Evolutionary conservation across 2,888 invertebrate genomes (phyloP).

Genomic region (Drosophila cracens): DNA sequence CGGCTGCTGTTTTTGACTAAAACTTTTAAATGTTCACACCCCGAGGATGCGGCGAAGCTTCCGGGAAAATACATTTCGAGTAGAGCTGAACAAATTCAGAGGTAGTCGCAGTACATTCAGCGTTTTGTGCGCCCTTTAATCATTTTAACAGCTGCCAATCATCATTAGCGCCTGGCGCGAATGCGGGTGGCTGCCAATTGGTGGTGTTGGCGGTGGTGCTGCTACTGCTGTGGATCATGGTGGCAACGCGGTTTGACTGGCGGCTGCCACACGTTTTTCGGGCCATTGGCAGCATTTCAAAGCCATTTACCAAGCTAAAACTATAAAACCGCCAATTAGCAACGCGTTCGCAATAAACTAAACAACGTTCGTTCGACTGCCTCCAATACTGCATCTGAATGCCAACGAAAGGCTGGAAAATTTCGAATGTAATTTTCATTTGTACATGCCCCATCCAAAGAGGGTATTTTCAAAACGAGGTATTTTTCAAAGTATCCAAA

Average conservation of each 20-base stretch:
- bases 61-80: neutral
- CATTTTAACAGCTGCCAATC: conserved; percentile 80
- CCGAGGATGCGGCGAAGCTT: neutral
- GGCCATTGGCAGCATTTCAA: conserved; percentile 56
- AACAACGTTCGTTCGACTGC: conserved; percentile 38
- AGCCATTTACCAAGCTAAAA: conserved; percentile 71
- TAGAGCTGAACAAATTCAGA: conserved; percentile 12
- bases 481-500: neutral
- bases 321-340: conserved; percentile 80
- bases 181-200: conserved; percentile 22
- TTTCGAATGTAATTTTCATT: conserved; percentile 35
- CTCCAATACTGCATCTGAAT: conserved; percentile 25
- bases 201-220: conserved; percentile 6
- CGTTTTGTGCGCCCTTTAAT: conserved; percentile 65
- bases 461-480: neutral
- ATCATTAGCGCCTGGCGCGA: conserved; percentile 65
- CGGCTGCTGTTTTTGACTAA: conserved; percentile 23
- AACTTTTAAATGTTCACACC: conserved; percentile 44
- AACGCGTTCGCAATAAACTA: conserved; percentile 74
- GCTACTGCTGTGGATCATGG: conserved; percentile 29
- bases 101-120: conserved; percentile 11
- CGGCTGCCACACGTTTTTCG: conserved; percentile 38
- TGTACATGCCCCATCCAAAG: neutral
- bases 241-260: conserved; percentile 52
- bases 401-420: conserved; percentile 22